Base-by-base conservation (phyloP, 1,140 invertebrate genomes). In the Euwallacea similis region DNA sequence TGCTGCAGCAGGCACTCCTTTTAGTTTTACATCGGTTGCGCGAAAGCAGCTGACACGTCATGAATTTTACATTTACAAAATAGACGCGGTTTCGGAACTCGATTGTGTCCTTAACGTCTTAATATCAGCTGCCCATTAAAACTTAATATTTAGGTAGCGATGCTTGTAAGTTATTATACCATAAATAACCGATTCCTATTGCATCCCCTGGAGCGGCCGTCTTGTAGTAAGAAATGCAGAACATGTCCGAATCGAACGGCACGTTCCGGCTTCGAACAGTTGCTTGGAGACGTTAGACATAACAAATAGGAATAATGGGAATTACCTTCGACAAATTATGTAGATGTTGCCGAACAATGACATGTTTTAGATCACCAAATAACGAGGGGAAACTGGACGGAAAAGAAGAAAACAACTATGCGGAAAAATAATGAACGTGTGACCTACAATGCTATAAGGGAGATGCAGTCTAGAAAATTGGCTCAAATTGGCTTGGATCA, bases 241-340 rank as follows among this genome's bases (percentile, higher is more conserved):
- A 47, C 66, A 67, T 67, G 66, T 67, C 66, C 66, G 66, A 67
- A 59, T 59, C 66, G 66, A 66, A 59, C 66, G 55, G 55, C 66
- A 67, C 66, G 66, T 67, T 63, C 56, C 56, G 50, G 53, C 56
- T 50, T 50, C 55, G 66, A 67, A 67, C 66, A 67, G 66, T 67
- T 67, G 66, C 55, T 43, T 21, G 55, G 66, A 59, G 66, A 66
- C 64, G 64, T 54, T 53, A 66, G 64, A 67, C 66, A 67, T 67
- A 67, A 67, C 66, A 67, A 67, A 67, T 67, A 67, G 66, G 55
- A 67, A 67, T 67, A 67, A 67, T 67, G 66, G 66, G 55, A 67
- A 67, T 67, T 67, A 67, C 66, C 66, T 67, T 60, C 42, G 54
- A 67, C 66, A 67, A 67, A 67, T 67, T 67, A 67, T 67, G 66